Evolutionary conservation across 1,140 invertebrate genomes (phyloP), one percentile per base, ranked within the genome.

Genomic region (Brachionus sp.): DNA sequence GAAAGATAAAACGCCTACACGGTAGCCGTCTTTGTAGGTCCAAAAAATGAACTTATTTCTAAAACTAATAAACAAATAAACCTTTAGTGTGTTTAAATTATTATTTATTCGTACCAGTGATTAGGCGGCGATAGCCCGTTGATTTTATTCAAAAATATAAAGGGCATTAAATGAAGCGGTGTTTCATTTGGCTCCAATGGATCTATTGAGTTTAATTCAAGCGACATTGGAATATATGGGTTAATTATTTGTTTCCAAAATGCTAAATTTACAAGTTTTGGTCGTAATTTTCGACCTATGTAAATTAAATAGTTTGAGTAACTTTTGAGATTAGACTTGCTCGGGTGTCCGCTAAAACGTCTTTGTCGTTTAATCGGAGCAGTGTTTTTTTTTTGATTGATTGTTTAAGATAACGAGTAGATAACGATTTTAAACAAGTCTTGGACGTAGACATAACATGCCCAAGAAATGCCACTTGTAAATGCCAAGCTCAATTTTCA

Each of bases 181-280:
- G 50, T 57, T 57, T 57, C 50, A 57, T 57, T 57, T 57, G 19
- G 50, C 50, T 57, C 50, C 50, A 57, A 57, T 57, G 50, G 50
- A 57, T 57, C 50, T 57, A 57, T 57, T 57, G 50, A 57, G 50
- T 57, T 57, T 57, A 57, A 57, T 57, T 57, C 50, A 57, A 57
- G 50, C 50, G 50, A 57, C 50, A 57, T 57, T 57, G 50, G 50
- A 57, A 57, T 57, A 57, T 29, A 3, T 57, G 50, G 50, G 50
- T 57, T 57, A 57, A 57, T 57, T 57, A 57, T 57, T 57, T 57
- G 50, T 57, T 57, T 5, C 5, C 50, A 57, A 57, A 57, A 57
- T 57, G 50, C 50, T 57, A 57, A 57, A 57, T 57, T 57, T 57
- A 19, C n/a, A 57, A 57, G 50, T 57, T 57, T 57, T n/a, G 50